Percentiles rank a stretch among this genome's conserved stretches.
phyloP scores from a whole-genome alignment of 2,113 vertebrate genomes.

The Myotis brandtii region DNA sequence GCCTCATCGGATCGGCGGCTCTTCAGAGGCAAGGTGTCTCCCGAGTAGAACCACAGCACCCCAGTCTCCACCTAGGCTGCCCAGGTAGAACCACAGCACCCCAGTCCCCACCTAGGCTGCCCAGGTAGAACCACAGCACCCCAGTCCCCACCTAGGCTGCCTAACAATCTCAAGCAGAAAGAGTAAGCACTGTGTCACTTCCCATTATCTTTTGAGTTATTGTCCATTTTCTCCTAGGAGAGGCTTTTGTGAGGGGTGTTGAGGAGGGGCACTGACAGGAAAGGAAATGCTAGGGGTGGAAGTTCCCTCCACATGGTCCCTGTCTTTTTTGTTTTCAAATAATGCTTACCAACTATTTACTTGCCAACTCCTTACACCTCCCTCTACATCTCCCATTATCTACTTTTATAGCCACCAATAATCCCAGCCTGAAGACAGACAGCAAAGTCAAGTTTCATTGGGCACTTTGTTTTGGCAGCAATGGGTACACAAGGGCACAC shows the following conservation, averaged over 20 bases:
- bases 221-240: background rate
- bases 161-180: background rate
- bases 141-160: background rate
- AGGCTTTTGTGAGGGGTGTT: background rate
- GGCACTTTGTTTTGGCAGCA: background rate
- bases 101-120: background rate
- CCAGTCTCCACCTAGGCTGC: background rate
- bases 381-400: background rate
- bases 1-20: background rate
- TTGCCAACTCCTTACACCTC: background rate
- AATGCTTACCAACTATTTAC: background rate
- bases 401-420: background rate
- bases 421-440: background rate
- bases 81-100: background rate
- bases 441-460: background rate
- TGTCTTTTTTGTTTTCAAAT: background rate
- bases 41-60: background rate
- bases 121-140: too few relatives aligned
- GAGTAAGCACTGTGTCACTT: background rate
- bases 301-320: background rate
- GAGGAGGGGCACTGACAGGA: background rate
- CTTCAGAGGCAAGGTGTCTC: background rate
- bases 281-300: background rate
- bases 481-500: background rate
- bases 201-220: background rate